These are phyloP conservation scores for Drosophila dunni DNA, from an alignment of 1,140 invertebrate genomes.

Conservation along the genomic window DNA sequence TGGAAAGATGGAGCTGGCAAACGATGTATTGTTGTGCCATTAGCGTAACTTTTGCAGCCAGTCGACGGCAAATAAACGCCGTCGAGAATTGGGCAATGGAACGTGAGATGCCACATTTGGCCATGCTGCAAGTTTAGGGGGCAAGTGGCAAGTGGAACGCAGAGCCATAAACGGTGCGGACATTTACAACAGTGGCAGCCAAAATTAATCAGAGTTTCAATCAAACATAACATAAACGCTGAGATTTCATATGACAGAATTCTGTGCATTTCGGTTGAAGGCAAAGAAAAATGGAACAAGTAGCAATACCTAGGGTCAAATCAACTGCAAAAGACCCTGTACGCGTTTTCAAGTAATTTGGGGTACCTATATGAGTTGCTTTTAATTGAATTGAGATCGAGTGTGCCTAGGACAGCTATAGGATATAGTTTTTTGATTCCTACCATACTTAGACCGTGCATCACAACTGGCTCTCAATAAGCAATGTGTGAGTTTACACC, in stretches of 20 bases:
- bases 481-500: too few species aligned
- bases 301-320: too few species aligned
- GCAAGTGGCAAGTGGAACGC: neutral
- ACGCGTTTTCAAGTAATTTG: too few species aligned
- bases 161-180: neutral
- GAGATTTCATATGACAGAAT: slow-evolving; percentile 59
- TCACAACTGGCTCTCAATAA: too few species aligned
- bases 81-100: slow-evolving; percentile 49
- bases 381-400: too few species aligned
- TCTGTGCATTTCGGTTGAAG: slow-evolving; percentile 5
- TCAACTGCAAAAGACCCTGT: too few species aligned
- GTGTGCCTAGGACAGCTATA: too few species aligned
- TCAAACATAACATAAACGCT: slow-evolving; percentile 74
- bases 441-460: too few species aligned
- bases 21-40: slow-evolving; percentile 54
- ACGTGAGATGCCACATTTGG: slow-evolving; percentile 32
- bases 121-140: slow-evolving; percentile 11
- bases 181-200: slow-evolving; percentile 25
- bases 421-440: too few species aligned
- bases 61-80: slow-evolving; percentile 24
- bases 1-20: slow-evolving; percentile 28
- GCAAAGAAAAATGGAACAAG: neutral
- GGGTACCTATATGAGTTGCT: too few species aligned
- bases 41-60: slow-evolving; percentile 45
- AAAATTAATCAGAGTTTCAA: slow-evolving; percentile 78